A percentile compares a stretch with the other conserved stretches of the same genome.
phyloP scores from a whole-genome alignment of 2,888 invertebrate genomes.

The Panzeria rudis region DNA sequence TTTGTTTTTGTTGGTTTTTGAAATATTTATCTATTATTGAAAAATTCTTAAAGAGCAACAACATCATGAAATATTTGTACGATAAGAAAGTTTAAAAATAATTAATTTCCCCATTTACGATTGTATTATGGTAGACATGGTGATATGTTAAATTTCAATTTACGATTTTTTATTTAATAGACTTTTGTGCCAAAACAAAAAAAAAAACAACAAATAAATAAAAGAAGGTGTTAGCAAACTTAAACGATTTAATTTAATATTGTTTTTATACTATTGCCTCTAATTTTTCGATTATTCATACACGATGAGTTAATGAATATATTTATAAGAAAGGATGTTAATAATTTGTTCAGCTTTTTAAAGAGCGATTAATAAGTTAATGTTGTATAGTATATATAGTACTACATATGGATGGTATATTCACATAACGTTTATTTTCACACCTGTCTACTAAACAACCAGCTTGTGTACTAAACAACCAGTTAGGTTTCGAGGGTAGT shows the following conservation, averaged over 20 bases:
- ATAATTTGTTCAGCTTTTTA: too few species aligned
- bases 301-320: too few species aligned
- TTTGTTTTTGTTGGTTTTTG: constrained; percentile 11
- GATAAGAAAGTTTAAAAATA: constrained; percentile 37
- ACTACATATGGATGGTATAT: too few species aligned
- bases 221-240: not conserved
- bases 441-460: too few species aligned
- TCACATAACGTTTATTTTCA: too few species aligned
- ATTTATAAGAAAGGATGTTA: too few species aligned
- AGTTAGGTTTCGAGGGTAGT: too few species aligned
- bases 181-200: not conserved
- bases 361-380: too few species aligned
- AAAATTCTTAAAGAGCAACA: not conserved
- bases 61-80: constrained; percentile 12
- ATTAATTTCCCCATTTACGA: not conserved
- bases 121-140: not conserved
- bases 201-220: not conserved
- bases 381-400: too few species aligned
- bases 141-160: not conserved
- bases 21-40: not conserved
- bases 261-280: too few species aligned
- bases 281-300: too few species aligned
- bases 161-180: not conserved
- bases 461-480: too few species aligned
- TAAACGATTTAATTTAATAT: not conserved